Conservation (phyloP, 1,140 invertebrate genomes). For the Uloborus diversus region DNA sequence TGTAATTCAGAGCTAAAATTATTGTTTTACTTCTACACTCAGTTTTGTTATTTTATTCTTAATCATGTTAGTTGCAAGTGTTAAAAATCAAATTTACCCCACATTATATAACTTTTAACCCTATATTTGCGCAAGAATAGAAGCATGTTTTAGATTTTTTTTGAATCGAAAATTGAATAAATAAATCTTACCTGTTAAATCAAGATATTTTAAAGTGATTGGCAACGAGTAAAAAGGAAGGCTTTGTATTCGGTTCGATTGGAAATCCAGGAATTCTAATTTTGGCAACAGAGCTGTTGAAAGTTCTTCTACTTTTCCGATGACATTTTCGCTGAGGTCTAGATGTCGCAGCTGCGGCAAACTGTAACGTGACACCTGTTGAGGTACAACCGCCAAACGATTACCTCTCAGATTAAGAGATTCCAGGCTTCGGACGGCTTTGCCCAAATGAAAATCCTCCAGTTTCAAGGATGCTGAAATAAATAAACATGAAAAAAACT, state of each 20-base stretch:
- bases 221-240: conserved; percentile 24
- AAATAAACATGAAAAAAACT: too few species aligned
- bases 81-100: not conserved
- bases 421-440: conserved; percentile 40
- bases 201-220: conserved; percentile 33
- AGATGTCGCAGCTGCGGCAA: conserved; percentile 50
- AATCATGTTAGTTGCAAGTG: too few species aligned
- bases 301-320: not conserved
- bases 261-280: conserved; percentile 36
- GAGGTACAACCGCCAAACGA: conserved; percentile 48
- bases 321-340: conserved; percentile 48
- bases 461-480: not conserved
- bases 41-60: too few species aligned
- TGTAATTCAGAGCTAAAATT: too few species aligned
- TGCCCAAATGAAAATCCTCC: not conserved
- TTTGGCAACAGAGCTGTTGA: conserved; percentile 1
- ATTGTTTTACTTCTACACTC: too few species aligned
- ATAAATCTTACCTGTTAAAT: conserved; percentile 55
- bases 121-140: not conserved
- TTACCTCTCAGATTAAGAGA: conserved; percentile 51
- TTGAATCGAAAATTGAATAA: not conserved
- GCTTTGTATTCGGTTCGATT: conserved; percentile 37
- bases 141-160: not conserved
- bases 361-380: conserved; percentile 39
- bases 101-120: not conserved